A percentile compares a stretch with the other conserved stretches of the same genome.
Evolutionary conservation across 2,888 invertebrate genomes (phyloP).

Genomic region (Apantesis nais): DNA sequence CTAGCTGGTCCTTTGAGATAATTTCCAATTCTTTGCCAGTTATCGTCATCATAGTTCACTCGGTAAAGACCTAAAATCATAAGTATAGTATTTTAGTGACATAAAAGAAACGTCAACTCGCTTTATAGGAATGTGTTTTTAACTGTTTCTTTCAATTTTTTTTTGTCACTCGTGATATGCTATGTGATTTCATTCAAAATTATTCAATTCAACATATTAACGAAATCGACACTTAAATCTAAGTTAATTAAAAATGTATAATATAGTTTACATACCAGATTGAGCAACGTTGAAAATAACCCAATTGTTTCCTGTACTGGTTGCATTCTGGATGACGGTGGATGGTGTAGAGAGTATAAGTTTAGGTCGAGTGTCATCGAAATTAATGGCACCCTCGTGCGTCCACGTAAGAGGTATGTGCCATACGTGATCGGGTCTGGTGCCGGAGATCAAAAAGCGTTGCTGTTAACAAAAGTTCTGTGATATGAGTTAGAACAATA

Average conservation of each 20-base stretch:
- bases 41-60: slow-evolving; percentile 87
- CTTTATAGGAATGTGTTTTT: too few relatives aligned
- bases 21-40: slow-evolving; percentile 83
- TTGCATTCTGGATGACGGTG: slow-evolving; percentile 46
- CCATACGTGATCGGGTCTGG: slow-evolving; percentile 58
- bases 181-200: too few relatives aligned
- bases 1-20: slow-evolving; percentile 74
- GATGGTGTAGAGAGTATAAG: slow-evolving; percentile 55
- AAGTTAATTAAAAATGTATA: too few relatives aligned
- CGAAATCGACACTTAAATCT: too few relatives aligned
- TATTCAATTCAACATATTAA: too few relatives aligned
- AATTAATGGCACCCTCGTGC: slow-evolving; percentile 66
- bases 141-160: too few relatives aligned
- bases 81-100: neutral
- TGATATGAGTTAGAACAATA: too few relatives aligned
- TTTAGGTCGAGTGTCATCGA: slow-evolving; percentile 67
- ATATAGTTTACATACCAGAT: slow-evolving; percentile 66
- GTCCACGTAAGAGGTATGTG: slow-evolving; percentile 79
- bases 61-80: slow-evolving; percentile 86
- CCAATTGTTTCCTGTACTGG: slow-evolving; percentile 75
- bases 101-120: too few relatives aligned
- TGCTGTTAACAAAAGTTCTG: slow-evolving; percentile 49
- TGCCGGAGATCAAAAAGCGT: slow-evolving; percentile 67
- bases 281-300: slow-evolving; percentile 84
- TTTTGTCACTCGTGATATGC: too few relatives aligned